Conservation (phyloP, 2,113 vertebrate species). For the Melozone crissalis region DNA sequence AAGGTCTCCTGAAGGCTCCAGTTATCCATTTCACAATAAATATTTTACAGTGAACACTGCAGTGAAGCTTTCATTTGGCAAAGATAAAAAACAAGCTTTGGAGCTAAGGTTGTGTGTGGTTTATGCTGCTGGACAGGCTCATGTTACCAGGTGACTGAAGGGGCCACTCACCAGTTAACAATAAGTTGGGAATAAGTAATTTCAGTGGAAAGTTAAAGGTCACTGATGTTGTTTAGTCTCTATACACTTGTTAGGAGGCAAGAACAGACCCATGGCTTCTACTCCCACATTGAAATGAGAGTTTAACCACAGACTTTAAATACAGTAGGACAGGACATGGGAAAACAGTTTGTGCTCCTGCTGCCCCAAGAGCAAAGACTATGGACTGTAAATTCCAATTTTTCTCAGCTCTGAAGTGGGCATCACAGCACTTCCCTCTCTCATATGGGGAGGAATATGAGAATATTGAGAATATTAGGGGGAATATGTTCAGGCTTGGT, state of each 20-base stretch:
- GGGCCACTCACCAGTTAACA: background rate
- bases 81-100: background rate
- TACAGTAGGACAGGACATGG: background rate
- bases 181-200: background rate
- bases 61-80: conserved; percentile 42
- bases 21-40: conserved; percentile 64
- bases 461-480: no score
- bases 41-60: conserved; percentile 29
- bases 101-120: background rate
- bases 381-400: background rate
- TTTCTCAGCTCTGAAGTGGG: background rate
- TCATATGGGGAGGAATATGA: background rate
- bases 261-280: background rate
- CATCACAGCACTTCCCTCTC: background rate
- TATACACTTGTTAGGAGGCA: background rate
- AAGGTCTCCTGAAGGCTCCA: conserved; percentile 9
- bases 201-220: background rate
- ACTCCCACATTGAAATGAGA: background rate
- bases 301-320: background rate
- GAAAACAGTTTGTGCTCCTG: background rate
- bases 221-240: background rate
- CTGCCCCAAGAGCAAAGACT: background rate
- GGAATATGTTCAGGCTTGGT: background rate
- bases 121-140: background rate
- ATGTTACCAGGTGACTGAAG: background rate